phyloP scores from a whole-genome alignment of 2,113 vertebrate genomes.

The Oryzias melastigma region DNA sequence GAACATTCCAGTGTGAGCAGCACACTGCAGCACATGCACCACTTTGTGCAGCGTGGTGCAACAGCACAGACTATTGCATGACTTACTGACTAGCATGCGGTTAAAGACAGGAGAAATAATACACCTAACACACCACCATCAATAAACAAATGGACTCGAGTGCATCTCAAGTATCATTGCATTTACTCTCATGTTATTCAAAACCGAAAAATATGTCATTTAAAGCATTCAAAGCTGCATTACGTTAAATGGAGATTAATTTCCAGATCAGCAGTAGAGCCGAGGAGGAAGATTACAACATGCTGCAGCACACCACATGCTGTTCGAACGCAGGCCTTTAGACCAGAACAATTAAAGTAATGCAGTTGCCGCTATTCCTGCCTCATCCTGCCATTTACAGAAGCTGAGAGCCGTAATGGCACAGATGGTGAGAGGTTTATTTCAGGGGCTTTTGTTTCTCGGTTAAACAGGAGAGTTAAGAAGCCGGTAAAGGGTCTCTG shows the following conservation, averaged over 20 bases:
- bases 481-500: slow-evolving; percentile 19
- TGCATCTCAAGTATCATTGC: slow-evolving; percentile 12
- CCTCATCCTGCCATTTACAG: slow-evolving; percentile 55
- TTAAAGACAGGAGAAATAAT: neutral
- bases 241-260: slow-evolving; percentile 63
- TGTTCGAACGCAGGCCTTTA: slow-evolving; percentile 47
- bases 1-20: slow-evolving; percentile 31
- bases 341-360: slow-evolving; percentile 73
- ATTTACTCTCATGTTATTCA: neutral
- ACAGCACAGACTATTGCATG: slow-evolving; percentile 8
- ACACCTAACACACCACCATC: slow-evolving; percentile 6
- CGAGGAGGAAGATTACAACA: slow-evolving; percentile 57
- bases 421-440: slow-evolving; percentile 65
- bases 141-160: slow-evolving; percentile 1
- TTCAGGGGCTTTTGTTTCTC: slow-evolving; percentile 10
- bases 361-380: slow-evolving; percentile 42
- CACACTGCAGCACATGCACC: slow-evolving; percentile 13
- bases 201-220: slow-evolving; percentile 2
- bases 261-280: slow-evolving; percentile 49
- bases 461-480: slow-evolving; percentile 8
- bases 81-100: slow-evolving; percentile 17
- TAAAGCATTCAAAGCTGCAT: slow-evolving; percentile 37
- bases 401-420: slow-evolving; percentile 55
- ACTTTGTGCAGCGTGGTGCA: slow-evolving; percentile 26
- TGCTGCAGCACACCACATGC: slow-evolving; percentile 37